These are phyloP conservation scores for Drosophila sulfurigaster DNA, from an alignment of 1,140 invertebrate species.

Conservation along the genomic window DNA sequence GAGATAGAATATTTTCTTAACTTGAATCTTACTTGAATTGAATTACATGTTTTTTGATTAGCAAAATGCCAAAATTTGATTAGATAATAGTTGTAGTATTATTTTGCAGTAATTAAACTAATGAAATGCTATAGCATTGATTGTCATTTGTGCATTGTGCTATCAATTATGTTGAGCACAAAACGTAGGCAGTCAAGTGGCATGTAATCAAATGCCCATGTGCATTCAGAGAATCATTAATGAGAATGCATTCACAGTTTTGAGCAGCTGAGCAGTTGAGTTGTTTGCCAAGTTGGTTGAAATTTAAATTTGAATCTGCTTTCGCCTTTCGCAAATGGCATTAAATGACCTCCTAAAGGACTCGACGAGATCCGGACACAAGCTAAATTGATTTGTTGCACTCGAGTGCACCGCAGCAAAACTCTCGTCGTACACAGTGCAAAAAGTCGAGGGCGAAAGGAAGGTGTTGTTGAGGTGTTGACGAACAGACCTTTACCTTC, in stretches of 20 bases:
- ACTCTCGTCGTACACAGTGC: conserved; percentile 9
- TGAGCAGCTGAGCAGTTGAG: not conserved
- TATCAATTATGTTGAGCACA: not conserved
- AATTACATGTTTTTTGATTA: not conserved
- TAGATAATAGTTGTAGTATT: not conserved
- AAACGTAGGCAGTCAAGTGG: not conserved
- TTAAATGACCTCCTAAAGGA: conserved; percentile 18
- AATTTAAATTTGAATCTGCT: conserved; percentile 17
- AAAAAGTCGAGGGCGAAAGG: conserved; percentile 16
- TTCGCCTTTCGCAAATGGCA: conserved; percentile 12
- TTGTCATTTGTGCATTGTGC: not conserved
- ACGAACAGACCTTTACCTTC: not conserved
- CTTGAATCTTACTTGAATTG: not conserved
- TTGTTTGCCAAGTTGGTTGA: not conserved
- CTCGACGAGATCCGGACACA: conserved; percentile 4
- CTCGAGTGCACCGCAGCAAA: conserved; percentile 34
- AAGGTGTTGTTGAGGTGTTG: not conserved
- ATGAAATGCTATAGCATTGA: conserved; percentile 13
- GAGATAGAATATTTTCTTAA: too few relatives aligned
- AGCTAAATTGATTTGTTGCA: conserved; percentile 52
- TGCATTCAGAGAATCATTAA: conserved; percentile 16
- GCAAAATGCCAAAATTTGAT: too few relatives aligned
- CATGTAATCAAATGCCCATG: conserved; percentile 17
- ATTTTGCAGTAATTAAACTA: conserved; percentile 12
- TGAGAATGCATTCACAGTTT: conserved; percentile 16